Evolutionary conservation across 2,888 invertebrate species (phyloP), one percentile per base, ranked within the genome.

Genomic region (Tetheella fluctuosa): DNA sequence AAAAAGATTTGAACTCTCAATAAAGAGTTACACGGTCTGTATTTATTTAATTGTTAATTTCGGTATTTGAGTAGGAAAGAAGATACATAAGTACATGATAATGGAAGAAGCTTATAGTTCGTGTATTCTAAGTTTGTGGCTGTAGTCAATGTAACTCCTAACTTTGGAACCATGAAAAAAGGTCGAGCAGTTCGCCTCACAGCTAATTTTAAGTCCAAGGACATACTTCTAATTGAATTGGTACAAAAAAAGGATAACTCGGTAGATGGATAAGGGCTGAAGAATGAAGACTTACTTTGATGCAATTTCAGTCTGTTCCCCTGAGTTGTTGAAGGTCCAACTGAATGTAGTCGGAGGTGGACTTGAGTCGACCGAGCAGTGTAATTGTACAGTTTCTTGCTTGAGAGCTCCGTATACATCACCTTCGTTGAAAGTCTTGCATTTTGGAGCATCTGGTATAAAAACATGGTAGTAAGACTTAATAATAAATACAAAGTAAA

Each of bases 301-400:
- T 62, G 96, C 94, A 74, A 97, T 94, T 79, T 97, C 96, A 55
- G 95, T 95, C 86, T 96, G 95, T 78, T 97, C 97, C n/a, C 97
- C 97, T 64, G 97, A 97, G 83, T 96, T 97, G 94, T 97, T 98
- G 94, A 98, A 97, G 74, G 96, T 97, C 98, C 98, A 98, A 81
- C 96, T 96, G 91, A 97, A 98, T 83, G 95, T 94, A 71, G 95
- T 94, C 15, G 96, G 95, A 10, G 96, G 95, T 25, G 98, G 98
- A 80, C 97, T 97, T 76, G 97, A 96, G 85, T 97, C 97, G 73
- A 98, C 97, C 73, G 96, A 95, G 83, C 98, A 98, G 73, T 95
- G 94, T 71, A 97, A 90, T 70, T 95, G 94, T 63, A 97, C 95
- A 34, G 96, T 96, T 90, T 97, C 97, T 83, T 96, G 96, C 87